A percentile compares a stretch with the other conserved stretches of the same genome.
These are phyloP conservation scores for Galerucella nymphaeae DNA, from an alignment of 2,888 invertebrate genomes.

Conservation along the genomic window DNA sequence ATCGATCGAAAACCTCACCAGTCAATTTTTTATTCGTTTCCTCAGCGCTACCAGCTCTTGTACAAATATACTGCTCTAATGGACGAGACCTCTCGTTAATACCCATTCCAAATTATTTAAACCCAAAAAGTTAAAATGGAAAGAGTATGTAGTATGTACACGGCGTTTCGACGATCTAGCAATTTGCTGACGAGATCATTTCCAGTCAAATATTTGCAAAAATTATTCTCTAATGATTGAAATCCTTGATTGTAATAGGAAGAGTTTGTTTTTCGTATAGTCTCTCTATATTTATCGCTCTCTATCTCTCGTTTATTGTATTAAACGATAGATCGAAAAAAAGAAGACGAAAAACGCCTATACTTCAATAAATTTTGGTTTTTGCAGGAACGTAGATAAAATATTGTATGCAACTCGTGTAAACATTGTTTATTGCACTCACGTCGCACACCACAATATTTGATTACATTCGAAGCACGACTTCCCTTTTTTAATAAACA, in stretches of 20 bases:
- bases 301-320: constrained; percentile 5
- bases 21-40: not conserved
- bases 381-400: no score
- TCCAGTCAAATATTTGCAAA: constrained; percentile 32
- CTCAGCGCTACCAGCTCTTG: not conserved
- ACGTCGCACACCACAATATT: no score
- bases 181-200: constrained; percentile 30
- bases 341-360: not conserved
- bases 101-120: not conserved
- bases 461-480: no score
- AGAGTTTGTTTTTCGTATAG: constrained; percentile 7
- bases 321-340: not conserved
- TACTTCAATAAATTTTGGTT: no score
- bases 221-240: constrained; percentile 34
- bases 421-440: no score
- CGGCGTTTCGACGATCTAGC: not conserved
- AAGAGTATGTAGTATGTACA: constrained; percentile 11
- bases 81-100: not conserved
- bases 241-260: not conserved
- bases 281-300: constrained; percentile 2
- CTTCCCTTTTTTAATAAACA: no score
- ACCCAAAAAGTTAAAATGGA: constrained; percentile 2
- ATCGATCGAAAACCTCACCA: no score
- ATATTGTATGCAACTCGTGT: no score
- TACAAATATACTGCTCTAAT: not conserved